Evolutionary conservation across 1,140 invertebrate genomes (phyloP).

Genomic region (Medauroidea extradentata): DNA sequence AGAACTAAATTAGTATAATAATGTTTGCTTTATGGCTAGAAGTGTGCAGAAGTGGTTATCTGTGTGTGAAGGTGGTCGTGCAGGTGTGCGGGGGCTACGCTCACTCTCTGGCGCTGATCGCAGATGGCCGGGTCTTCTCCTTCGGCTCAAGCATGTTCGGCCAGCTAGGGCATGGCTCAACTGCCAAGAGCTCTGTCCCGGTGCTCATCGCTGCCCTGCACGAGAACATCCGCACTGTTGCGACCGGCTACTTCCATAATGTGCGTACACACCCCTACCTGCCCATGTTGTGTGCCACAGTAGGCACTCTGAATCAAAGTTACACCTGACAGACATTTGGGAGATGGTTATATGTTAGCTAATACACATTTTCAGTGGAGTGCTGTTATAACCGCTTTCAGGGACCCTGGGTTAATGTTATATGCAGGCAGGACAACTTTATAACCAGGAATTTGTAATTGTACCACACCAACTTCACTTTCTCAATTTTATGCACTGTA

Average conservation of each 20-base stretch:
- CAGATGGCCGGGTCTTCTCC: conserved; percentile 60
- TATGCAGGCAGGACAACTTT: too few species aligned
- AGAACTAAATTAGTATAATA: too few species aligned
- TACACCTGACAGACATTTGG: not conserved
- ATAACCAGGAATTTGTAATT: too few species aligned
- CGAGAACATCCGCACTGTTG: conserved; percentile 58
- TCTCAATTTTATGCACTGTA: too few species aligned
- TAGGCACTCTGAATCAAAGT: not conserved
- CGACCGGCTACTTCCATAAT: conserved; percentile 77
- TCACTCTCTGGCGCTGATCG: conserved; percentile 63
- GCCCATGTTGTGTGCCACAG: too few species aligned
- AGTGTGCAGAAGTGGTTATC: too few species aligned
- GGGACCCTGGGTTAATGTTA: too few species aligned
- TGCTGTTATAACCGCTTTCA: too few species aligned
- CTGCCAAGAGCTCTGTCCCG: conserved; percentile 56
- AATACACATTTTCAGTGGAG: too few species aligned
- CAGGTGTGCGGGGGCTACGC: conserved; percentile 56
- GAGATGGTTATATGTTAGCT: not conserved
- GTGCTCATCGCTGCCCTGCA: conserved; percentile 52
- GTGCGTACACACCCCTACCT: too few species aligned
- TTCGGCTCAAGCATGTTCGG: conserved; percentile 79
- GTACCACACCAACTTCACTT: too few species aligned
- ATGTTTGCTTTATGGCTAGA: too few species aligned
- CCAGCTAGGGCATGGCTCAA: conserved; percentile 62
- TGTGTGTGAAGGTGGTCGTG: not conserved